These are phyloP conservation scores for Drosophila affinis DNA, from an alignment of 2,888 invertebrate species.

Conservation along the genomic window DNA sequence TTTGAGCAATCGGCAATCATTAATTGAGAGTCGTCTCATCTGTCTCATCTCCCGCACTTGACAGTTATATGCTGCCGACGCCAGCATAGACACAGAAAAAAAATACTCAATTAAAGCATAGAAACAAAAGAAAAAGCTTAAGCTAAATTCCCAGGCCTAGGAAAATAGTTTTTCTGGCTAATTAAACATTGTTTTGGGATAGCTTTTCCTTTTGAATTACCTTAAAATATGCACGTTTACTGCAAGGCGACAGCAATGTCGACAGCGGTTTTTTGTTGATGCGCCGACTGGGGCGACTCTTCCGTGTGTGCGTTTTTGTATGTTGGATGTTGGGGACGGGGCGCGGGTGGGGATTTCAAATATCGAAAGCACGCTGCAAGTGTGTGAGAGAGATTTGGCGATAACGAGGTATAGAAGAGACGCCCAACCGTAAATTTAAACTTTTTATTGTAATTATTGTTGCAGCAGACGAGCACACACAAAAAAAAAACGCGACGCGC, in stretches of 20 bases:
- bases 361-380: conserved; percentile 27
- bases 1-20: neutral
- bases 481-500: conserved; percentile 33
- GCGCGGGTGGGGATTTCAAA: conserved; percentile 13
- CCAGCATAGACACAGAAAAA: conserved; percentile 23
- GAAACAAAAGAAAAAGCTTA: conserved; percentile 45
- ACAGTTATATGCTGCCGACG: neutral
- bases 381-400: conserved; percentile 35
- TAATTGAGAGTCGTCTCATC: neutral
- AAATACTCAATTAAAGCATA: conserved; percentile 48
- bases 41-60: neutral
- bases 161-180: conserved; percentile 37
- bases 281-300: conserved; percentile 53
- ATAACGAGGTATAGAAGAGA: conserved; percentile 49
- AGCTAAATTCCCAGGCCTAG: conserved; percentile 40
- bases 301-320: conserved; percentile 55
- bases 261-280: conserved; percentile 27
- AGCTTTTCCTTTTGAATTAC: conserved; percentile 48
- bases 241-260: conserved; percentile 40
- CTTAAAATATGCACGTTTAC: conserved; percentile 62
- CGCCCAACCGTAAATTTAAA: conserved; percentile 16
- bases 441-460: conserved; percentile 32
- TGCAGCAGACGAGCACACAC: conserved; percentile 48
- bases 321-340: conserved; percentile 4
- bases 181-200: conserved; percentile 42